Base-by-base conservation (phyloP, 2,888 invertebrate species). In the Tetropium fuscum region DNA sequence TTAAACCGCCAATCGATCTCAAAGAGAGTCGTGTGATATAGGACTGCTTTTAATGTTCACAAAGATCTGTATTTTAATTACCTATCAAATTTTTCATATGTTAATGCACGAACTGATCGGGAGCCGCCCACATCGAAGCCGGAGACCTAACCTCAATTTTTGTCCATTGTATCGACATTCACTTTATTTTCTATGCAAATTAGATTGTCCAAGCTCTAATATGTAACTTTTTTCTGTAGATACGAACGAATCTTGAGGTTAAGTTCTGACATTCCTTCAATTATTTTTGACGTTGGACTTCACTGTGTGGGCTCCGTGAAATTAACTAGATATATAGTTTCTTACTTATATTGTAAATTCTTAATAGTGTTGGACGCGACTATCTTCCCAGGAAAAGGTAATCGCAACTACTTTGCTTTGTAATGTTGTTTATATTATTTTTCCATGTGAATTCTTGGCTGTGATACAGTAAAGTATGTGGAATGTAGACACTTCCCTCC, bases 381-480 rank as follows among this genome's bases (percentile, higher is more conserved):
- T 58, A 54, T 63, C 64, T 63, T 48, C 36, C 25, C 43, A 53
- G 58, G 61, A 63, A 32, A 58, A 38, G 64, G 59, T 66, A 64
- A 62, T 69, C 65, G 66, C 66, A 63, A 64, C 66, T 71, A 71
- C 71, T 69, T 57, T 74, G 75, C 75, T 74, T 75, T 74, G 74
- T 71, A 65, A 63, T 63, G 59, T 51, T 60, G 53, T 58, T 48
- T 58, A 59, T 62, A 75, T 75, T 71, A 71, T 73, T 76, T 78
- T 80, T 79, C 78, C 79, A 80, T 80, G 80, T 81, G 80, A 81
- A 80, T 80, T 81, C 78, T 81, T 80, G 82, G 81, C 82, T 82
- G 82, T 82, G 82, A 82, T 81, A 81, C 80, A 80, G 79, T 79
- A 80, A 81, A 81, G 78, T 79, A 77, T 79, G 76, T 78, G 76